Conservation (phyloP, 2,113 vertebrate genomes). For the Vombatus ursinus region DNA sequence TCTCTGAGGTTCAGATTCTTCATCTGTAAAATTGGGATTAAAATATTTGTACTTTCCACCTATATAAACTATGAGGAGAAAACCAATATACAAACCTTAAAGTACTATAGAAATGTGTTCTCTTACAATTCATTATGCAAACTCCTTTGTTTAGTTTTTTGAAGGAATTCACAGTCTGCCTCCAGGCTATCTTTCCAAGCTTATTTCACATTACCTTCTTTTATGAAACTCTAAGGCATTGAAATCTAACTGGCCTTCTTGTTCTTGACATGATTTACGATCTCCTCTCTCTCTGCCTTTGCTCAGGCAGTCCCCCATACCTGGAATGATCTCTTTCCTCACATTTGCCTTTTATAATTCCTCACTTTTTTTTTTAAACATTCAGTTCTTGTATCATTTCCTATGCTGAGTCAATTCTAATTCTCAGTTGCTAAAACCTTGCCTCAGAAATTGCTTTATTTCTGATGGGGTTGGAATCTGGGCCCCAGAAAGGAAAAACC, state of each 20-base stretch:
- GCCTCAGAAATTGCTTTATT: background rate
- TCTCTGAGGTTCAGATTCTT: background rate
- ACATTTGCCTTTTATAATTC: background rate
- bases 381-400: background rate
- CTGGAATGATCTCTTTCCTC: background rate
- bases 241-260: background rate
- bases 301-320: background rate
- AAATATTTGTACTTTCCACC: background rate
- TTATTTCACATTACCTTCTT: background rate
- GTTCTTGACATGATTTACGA: background rate
- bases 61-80: background rate
- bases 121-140: background rate
- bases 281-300: background rate
- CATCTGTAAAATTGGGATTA: background rate
- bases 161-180: background rate
- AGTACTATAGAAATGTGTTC: background rate
- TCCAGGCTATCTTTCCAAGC: background rate
- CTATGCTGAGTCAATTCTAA: background rate
- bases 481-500: too few relatives aligned
- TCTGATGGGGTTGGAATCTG: too few relatives aligned
- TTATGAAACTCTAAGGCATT: background rate
- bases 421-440: background rate
- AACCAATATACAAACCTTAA: background rate
- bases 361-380: background rate
- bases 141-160: background rate